Base-by-base conservation (phyloP, 2,888 invertebrate species). In the Sinotaia quadrata region DNA sequence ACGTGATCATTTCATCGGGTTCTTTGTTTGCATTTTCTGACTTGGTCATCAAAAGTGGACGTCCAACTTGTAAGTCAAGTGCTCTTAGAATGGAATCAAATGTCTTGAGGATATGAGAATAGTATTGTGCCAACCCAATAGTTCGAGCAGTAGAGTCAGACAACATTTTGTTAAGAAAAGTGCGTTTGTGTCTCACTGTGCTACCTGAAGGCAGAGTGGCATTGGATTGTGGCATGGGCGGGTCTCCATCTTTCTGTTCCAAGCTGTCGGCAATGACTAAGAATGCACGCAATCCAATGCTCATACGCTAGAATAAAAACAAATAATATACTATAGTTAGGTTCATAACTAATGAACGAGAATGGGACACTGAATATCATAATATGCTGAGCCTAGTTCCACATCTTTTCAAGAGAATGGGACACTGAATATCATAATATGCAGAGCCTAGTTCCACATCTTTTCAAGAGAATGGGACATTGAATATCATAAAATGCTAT, bases 211-310 rank as follows among this genome's bases (percentile, higher is more conserved):
- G 98, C 66, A 98, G 88, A 0, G 95, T 95, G 0, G 97, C 97
- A 69, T 97, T 94, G 0, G 97, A 96, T 76, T 97, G 91, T 0
- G 98, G 98, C 98, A 98, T 98, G 0, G 98, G 98, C 0, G 99
- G 99, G 84, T 98, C 98, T 0, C 98, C 98, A 87, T 99, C 98
- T 85, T 98, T 98, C 88, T 99, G 99, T 85, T 99, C 98, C 66
- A 99, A 90, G 80, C 97, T 96, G 86, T 99, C 99, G 0, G 99
- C 98, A 2, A 99, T 98, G 0, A 99, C 98, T 15, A 99, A 91
- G 87, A 99, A 97, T 0, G 99, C 98, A 81, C 99, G 91, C 59
- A 99, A 90, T 0, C 99, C 99, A 67, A 99, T 98, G 80, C 96
- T 98, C 98, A 99, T 99, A 73, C 99, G 91, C 89, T 89, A 80